Conservation (phyloP, 2,797 vertebrate species). For the Sebastes matsubarae region DNA sequence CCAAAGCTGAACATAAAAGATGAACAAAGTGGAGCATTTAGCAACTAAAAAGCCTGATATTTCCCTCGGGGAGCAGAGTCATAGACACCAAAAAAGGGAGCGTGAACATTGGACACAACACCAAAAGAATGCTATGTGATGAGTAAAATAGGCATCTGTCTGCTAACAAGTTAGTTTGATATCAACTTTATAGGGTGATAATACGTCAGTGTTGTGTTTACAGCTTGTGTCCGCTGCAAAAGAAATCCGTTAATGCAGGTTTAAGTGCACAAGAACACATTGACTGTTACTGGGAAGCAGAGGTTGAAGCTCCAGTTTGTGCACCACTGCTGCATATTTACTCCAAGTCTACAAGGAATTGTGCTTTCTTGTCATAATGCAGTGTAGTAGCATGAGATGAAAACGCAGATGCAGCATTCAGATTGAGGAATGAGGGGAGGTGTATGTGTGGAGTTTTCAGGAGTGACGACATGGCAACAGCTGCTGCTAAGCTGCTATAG, state of each 20-base stretch:
- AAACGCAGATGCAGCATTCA: neutral
- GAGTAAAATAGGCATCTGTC: neutral
- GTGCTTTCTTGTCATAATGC: neutral
- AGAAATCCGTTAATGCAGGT: neutral
- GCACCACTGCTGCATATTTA: neutral
- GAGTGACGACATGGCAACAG: constrained; percentile 48
- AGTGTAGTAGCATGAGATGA: neutral
- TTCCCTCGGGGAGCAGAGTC: neutral
- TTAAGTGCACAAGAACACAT: neutral
- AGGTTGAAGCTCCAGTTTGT: neutral
- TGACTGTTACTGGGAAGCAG: neutral
- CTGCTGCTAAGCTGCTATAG: constrained; percentile 31
- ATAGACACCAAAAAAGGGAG: neutral
- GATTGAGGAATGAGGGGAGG: constrained; percentile 6
- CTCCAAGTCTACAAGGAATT: neutral
- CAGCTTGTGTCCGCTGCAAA: neutral
- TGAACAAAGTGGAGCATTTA: neutral
- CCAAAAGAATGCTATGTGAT: no score
- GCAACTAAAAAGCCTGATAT: neutral
- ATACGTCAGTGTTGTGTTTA: neutral
- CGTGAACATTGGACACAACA: neutral
- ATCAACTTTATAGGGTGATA: neutral
- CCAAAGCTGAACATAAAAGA: neutral
- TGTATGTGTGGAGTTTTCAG: constrained; percentile 1
- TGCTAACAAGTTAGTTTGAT: neutral